Evolutionary conservation across 92 coral and sea anemone species (phyloP).

Genomic region (Bergia sp.): DNA sequence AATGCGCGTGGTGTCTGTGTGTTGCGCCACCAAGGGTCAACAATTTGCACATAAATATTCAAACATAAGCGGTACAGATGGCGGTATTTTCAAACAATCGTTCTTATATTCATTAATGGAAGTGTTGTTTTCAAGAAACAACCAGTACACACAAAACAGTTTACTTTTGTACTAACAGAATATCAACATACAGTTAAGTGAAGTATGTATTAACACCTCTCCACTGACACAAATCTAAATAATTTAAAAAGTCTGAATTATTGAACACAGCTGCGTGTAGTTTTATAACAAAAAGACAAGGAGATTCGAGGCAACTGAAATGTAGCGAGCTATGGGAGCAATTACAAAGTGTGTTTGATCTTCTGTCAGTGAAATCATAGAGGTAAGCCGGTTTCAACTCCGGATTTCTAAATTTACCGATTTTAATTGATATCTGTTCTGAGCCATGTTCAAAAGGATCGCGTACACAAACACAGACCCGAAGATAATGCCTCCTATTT

Average conservation of each 20-base stretch:
- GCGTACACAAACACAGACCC: background rate
- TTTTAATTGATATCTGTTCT: conserved; percentile 20
- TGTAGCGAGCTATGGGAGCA: background rate
- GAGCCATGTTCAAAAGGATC: conserved; percentile 8
- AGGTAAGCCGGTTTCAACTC: background rate
- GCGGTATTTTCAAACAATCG: background rate
- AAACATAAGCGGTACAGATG: background rate
- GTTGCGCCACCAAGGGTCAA: background rate
- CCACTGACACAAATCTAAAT: conserved; percentile 2
- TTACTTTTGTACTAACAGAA: conserved; percentile 1
- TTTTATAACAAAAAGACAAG: conserved; percentile 2
- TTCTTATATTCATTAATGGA: background rate
- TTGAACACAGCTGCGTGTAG: conserved; percentile 18
- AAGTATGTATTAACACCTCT: background rate
- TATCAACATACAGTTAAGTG: conserved; percentile 6
- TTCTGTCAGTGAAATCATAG: background rate
- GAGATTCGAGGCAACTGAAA: conserved; percentile 2
- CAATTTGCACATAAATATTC: background rate
- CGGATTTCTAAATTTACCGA: conserved; percentile 15
- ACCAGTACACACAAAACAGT: conserved; percentile 4
- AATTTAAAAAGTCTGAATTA: conserved; percentile 7
- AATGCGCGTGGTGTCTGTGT: background rate
- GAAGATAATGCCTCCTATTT: conserved; percentile 28
- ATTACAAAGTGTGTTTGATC: background rate
- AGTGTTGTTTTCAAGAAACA: background rate